Evolutionary conservation across 2,797 vertebrate species (phyloP).

Genomic region (Lepidocolaptes lacrymiger): DNA sequence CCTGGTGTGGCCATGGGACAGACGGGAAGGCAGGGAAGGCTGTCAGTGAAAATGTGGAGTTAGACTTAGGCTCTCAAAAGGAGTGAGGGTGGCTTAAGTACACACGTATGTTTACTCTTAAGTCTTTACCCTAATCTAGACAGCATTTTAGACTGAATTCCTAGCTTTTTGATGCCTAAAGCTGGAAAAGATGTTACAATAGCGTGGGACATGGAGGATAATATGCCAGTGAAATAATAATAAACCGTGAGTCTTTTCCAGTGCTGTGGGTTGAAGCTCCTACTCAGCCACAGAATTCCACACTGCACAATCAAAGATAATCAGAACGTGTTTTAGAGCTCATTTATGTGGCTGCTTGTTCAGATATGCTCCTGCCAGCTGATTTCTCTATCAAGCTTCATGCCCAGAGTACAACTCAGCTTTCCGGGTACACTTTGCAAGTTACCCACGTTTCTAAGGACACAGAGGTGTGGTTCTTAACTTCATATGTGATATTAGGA

Average conservation of each 20-base stretch:
- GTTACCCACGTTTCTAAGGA: background rate
- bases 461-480: background rate
- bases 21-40: background rate
- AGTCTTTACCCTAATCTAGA: background rate
- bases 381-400: background rate
- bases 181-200: background rate
- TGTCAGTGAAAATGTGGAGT: background rate
- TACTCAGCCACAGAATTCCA: background rate
- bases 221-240: background rate
- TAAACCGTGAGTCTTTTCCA: background rate
- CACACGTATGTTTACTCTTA: background rate
- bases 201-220: background rate
- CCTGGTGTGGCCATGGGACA: background rate
- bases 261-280: background rate
- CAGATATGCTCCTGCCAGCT: background rate
- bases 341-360: background rate
- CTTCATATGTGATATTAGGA: background rate
- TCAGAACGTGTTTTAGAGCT: background rate
- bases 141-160: background rate
- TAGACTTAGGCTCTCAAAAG: background rate
- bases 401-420: background rate
- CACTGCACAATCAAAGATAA: background rate
- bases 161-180: background rate
- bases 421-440: background rate
- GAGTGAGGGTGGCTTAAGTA: background rate